These are phyloP conservation scores for Parnassius mnemosyne DNA, from an alignment of 2,888 invertebrate genomes.

Conservation along the genomic window DNA sequence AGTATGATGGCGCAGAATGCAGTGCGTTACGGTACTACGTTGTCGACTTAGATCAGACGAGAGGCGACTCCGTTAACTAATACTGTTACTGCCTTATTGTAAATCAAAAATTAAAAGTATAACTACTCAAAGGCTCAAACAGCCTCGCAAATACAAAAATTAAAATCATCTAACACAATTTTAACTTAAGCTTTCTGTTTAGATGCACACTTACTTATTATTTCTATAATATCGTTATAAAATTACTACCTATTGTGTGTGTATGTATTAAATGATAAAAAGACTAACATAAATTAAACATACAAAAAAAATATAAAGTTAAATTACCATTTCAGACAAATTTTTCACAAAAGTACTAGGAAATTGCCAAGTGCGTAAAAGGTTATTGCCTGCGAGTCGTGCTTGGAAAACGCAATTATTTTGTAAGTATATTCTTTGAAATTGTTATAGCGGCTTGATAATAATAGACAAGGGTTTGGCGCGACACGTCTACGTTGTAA, in stretches of 20 bases:
- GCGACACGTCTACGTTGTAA: too few relatives aligned
- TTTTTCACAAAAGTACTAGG: constrained; percentile 8
- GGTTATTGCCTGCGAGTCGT: constrained; percentile 70
- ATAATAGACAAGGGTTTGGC: constrained; percentile 59
- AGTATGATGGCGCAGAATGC: neutral
- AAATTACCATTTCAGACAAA: neutral
- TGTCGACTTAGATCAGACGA: constrained; percentile 7
- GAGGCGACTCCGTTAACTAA: constrained; percentile 18
- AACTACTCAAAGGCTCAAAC: too few relatives aligned
- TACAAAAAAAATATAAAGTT: neutral
- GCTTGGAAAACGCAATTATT: constrained; percentile 74
- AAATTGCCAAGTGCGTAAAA: constrained; percentile 48
- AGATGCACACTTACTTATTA: too few relatives aligned
- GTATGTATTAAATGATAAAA: neutral
- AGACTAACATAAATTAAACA: too few relatives aligned
- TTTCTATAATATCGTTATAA: too few relatives aligned
- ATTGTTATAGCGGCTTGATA: constrained; percentile 70
- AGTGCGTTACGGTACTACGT: constrained; percentile 16
- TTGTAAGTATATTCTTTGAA: constrained; percentile 58
- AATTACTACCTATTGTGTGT: too few relatives aligned
- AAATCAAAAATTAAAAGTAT: too few relatives aligned
- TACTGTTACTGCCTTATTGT: neutral
- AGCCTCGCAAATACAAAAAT: too few relatives aligned
- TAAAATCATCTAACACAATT: too few relatives aligned
- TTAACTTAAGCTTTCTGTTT: too few relatives aligned